Evolutionary conservation across 2,113 vertebrate genomes (phyloP), one percentile per base, ranked within the genome.

Genomic region (Cyanoderma ruficeps): DNA sequence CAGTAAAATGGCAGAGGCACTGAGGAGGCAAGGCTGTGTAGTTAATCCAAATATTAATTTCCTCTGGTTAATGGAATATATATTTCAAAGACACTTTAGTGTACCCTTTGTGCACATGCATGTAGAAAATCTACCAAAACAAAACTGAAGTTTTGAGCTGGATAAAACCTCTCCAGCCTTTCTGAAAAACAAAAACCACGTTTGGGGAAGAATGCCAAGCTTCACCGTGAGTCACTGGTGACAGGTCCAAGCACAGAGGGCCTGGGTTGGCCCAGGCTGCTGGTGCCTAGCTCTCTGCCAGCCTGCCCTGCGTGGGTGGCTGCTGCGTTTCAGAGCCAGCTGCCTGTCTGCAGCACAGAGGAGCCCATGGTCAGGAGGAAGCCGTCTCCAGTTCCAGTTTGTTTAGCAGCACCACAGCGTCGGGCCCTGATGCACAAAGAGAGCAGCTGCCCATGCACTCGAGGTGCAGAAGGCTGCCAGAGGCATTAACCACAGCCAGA

Each of bases 291-390:
- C 49, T 60, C 60, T 80, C 37, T 82, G 42, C 87, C 83, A 82
- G 84, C 41, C 67, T 88, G 92, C 42, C 68, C 71, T 53, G 50
- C 20, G 35, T 0, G 37, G 92, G 17, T 2, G n/a, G 61, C 78
- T 83, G 82, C 68, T 86, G 46, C n/a, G 15, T 17, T 80, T 46
- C 0, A 0, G 59, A 47, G 47, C 49, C 2, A 18, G 41, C 56
- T 79, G 70, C 35, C 13, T 2, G 6, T 21, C 85, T 10, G 7
- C 12, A 53, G 53, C 83, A 56, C 57, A 56, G 31, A 0, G 5
- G 69, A 91, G 52, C 77, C 81, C 2, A 0, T 25, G 56, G 24
- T 39, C 15, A 0, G 78, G 61, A 75, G 67, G 79, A 95, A 88
- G 64, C 59, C 0, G 0, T 33, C 71, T 80, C 71, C 3, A 3